Base-by-base conservation (phyloP, 2,888 invertebrate genomes). In the Microplitis deprimator region DNA sequence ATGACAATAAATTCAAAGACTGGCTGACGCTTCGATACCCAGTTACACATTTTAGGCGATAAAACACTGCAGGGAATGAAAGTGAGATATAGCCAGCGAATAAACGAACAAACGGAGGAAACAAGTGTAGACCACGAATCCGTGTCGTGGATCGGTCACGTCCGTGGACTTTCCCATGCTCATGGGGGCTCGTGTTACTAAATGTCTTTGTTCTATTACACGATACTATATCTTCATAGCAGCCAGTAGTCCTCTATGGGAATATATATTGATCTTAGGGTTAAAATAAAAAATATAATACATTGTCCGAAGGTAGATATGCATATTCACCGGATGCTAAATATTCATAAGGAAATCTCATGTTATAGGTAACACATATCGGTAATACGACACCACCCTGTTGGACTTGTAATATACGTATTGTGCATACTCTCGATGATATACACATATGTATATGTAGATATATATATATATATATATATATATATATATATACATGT, bases 341-440 rank as follows among this genome's bases (percentile, higher is more conserved):
- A 89, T 89, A 89, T 89, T 89, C 89, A 89, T 89, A 87, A 87
- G 87, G 86, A 76, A 79, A 72, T 71, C 76, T 68, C 79, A 81
- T 82, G 82, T 80, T 78, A 82, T 84, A 83, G 84, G 82, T 29
- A 29, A 81, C 83, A 83, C 82, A 82, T 83, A 84, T 84, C 84
- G 81, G 80, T 74, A 78, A 68, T 40, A 60, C 68, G 40, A 77
- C 50, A 65, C 64, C 29, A 29, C 29, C 29, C 29, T 29, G 29
- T 29, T 29, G 29, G 29, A 29, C 29, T 29, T 29, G 29, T 29
- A 29, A 29, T 29, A 29, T 29, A 29, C 29, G 29, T 29, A 29
- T 29, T 16, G 68, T 60, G 68, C 17, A 1, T 40, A 6, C 41
- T 39, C 68, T n/a, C 29, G 29, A 29, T 29, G 29, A 29, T 29